A percentile compares a stretch with the other conserved stretches of the same genome.
Evolutionary conservation across 2,797 vertebrate genomes (phyloP).

Genomic region (Crypturellus tataupa): DNA sequence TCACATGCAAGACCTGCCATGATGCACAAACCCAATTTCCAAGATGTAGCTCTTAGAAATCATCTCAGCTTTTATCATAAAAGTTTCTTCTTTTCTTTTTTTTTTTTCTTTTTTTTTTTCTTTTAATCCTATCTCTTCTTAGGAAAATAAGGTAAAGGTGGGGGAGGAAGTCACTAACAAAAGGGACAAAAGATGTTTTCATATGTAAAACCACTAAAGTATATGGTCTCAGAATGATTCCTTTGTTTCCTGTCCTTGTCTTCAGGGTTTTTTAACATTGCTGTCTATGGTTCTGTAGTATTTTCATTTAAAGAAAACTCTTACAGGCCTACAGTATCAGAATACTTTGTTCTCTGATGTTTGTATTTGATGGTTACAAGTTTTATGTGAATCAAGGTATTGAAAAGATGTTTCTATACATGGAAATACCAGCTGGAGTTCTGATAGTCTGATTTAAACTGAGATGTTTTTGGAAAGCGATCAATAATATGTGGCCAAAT

Average conservation of each 20-base stretch:
- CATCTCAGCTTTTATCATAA: too few relatives aligned
- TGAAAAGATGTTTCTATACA: neutral
- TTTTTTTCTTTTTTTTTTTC: too few relatives aligned
- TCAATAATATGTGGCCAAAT: neutral
- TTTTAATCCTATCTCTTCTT: neutral
- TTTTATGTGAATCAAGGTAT: neutral
- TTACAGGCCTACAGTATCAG: neutral
- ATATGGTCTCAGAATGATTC: neutral
- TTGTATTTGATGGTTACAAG: neutral
- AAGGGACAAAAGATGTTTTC: neutral
- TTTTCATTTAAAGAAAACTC: neutral
- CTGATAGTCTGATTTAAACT: neutral
- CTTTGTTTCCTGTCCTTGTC: neutral
- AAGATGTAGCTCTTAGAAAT: constrained; percentile 12
- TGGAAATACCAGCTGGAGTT: neutral
- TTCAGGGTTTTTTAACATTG: neutral
- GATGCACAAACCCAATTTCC: constrained; percentile 40
- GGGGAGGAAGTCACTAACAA: neutral
- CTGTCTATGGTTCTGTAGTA: neutral
- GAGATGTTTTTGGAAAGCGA: neutral
- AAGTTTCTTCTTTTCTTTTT: too few relatives aligned
- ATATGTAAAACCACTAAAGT: neutral
- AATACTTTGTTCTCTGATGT: neutral
- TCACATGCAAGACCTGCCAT: constrained; percentile 39
- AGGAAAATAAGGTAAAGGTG: neutral